Base-by-base conservation (phyloP, 2,797 vertebrate species). In the Chaetophractus vellerosus region DNA sequence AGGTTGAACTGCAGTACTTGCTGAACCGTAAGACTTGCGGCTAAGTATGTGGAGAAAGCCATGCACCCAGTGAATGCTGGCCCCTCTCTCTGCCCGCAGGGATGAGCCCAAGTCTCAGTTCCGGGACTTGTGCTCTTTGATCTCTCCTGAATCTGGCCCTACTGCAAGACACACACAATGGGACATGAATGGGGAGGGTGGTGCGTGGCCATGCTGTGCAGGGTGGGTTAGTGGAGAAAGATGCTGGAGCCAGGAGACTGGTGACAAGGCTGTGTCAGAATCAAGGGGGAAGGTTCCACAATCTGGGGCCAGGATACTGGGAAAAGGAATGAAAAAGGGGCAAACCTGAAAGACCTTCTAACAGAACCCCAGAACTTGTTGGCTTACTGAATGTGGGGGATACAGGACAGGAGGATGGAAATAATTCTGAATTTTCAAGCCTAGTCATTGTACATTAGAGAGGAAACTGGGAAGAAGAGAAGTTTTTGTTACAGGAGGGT, bases 101-200 rank as follows among this genome's bases (percentile, higher is more conserved):
- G 16, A 52, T 8, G 16, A 28, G 18, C 8, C 23, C 52, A 6
- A 21, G 55, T 21, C 26, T 16, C 7, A 66, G 9, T n/a, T n/a
- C 16, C 16, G 18, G 63, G 31, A 33, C 31, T n/a, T 33, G 31
- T 18, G 3, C n/a, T 10, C 31, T 45, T 31, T 23, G 71, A 68
- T 24, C 36, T 31, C 50, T 33, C 0, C 0, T 5, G 33, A 91
- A n/a, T 45, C 45, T 19, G 15, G 3, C 59, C 31, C 28, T 41
- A 9, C 48, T 6, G 15, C 61, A 57, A 41, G 87, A 61, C 7
- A 0, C 4, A 11, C 24, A 38, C 41, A 16, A 26, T 23, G 74
- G 33, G 33, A 31, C 11, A 1, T 24, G 18, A 66, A 12, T 1
- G 5, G 31, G 38, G 19, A 23, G 11, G 24, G 69, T n/a, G 80